Conservation (phyloP, 2,113 vertebrate species). For the Diadophis punctatus region DNA sequence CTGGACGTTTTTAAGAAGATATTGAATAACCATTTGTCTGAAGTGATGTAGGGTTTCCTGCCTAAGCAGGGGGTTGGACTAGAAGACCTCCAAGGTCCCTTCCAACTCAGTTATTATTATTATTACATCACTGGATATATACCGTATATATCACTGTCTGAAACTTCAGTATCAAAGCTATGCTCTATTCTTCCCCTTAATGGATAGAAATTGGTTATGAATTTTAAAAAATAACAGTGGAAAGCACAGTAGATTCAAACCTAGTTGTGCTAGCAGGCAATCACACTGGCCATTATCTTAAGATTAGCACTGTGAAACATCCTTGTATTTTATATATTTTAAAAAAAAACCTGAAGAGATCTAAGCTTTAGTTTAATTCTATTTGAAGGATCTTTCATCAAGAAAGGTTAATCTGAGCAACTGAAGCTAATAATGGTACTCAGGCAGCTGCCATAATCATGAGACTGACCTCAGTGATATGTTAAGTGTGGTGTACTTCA, state of each 20-base stretch:
- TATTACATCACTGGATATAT: too few relatives aligned
- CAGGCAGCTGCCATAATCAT: conserved; percentile 61
- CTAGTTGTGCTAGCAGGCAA: conserved; percentile 48
- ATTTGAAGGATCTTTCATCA: conserved; percentile 75
- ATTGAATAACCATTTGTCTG: too few relatives aligned
- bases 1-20: too few relatives aligned
- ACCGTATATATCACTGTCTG: too few relatives aligned
- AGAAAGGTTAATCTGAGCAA: conserved; percentile 74
- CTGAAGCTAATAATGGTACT: conserved; percentile 67
- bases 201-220: conserved; percentile 48
- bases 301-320: conserved; percentile 62
- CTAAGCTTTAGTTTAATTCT: conserved; percentile 74
- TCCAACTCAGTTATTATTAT: too few relatives aligned
- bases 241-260: conserved; percentile 61
- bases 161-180: conserved; percentile 6
- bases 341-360: conserved; percentile 38
- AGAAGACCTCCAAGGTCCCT: too few relatives aligned
- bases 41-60: too few relatives aligned
- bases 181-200: conserved; percentile 41
- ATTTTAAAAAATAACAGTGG: conserved; percentile 30
- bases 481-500: conserved; percentile 64
- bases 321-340: conserved; percentile 54
- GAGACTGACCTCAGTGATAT: conserved; percentile 74
- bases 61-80: too few relatives aligned
- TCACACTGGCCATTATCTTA: conserved; percentile 67